Base-by-base conservation (phyloP, 2,888 invertebrate species). In the Hirtodrosophila trivittata region DNA sequence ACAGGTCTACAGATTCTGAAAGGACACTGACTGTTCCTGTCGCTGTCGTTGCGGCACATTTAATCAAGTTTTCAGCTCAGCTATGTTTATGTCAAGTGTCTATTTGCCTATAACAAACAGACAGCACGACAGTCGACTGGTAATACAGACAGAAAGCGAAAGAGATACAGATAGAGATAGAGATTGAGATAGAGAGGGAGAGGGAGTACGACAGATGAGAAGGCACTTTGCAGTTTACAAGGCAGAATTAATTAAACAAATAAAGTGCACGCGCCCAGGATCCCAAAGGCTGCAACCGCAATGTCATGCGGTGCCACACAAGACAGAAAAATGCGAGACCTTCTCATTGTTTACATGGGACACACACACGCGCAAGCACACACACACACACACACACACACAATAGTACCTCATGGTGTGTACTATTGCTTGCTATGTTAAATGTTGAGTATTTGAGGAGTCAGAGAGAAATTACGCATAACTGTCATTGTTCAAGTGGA, bases 11-110 rank as follows among this genome's bases (percentile, higher is more conserved):
- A 54, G 74, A 63, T 68, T 41, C 64, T 63, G 70, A 51, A 57
- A 63, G 57, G 56, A 57, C 42, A n/a, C 58, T 37, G 66, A 54
- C 47, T 62, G 63, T 18, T 16, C 42, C 56, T 73, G 75, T 13
- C 28, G 47, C 35, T 50, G 64, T 59, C 60, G 74, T 60, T 75
- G 77, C 74, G 75, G 74, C 68, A 81, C 81, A 86, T 86, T 84
- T 81, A 81, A 81, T 81, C 86, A 81, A 86, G 86, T 81, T 81
- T 84, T 86, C 84, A 81, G 72, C 86, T 71, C 62, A 60, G 80
- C 81, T 72, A 69, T 86, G 84, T 80, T 86, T 75, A 72, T 86
- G 86, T 86, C 86, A 86, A 81, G 81, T 84, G 86, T 86, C 85
- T 81, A 84, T 81, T 81, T 86, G 78, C 85, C 85, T 66, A 85